A percentile compares a stretch with the other conserved stretches of the same genome.
Evolutionary conservation across 2,888 invertebrate genomes (phyloP).

Genomic region (Trachelus stipa): DNA sequence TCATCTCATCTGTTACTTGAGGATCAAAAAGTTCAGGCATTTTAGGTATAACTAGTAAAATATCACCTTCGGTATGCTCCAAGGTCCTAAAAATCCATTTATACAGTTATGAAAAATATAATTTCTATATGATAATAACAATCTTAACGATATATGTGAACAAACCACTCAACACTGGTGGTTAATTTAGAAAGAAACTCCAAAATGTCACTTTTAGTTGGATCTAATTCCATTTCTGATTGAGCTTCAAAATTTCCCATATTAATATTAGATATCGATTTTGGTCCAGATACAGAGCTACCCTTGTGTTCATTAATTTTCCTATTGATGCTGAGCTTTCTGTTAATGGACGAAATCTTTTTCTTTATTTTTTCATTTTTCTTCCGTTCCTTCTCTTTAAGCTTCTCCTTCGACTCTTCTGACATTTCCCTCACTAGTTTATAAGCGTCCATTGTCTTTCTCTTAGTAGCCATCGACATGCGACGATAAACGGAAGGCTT

Average conservation of each 20-base stretch:
- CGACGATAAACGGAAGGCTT: constrained; percentile 73
- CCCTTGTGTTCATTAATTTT: not conserved
- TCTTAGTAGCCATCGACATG: constrained; percentile 66
- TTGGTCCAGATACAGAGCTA: constrained; percentile 40
- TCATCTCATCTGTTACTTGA: constrained; percentile 59
- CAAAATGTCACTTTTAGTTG: constrained; percentile 49
- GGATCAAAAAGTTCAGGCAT: constrained; percentile 69
- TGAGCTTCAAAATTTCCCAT: not conserved
- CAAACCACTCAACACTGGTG: constrained; percentile 53
- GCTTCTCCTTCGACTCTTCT: not conserved
- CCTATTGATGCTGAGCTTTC: constrained; percentile 20
- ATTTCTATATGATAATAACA: constrained; percentile 13
- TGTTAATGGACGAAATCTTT: constrained; percentile 45
- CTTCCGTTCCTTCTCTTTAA: constrained; percentile 68
- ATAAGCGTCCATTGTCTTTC: constrained; percentile 46
- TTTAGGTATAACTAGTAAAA: constrained; percentile 74
- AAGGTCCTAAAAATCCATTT: constrained; percentile 70
- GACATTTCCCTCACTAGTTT: not conserved
- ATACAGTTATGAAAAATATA: constrained; percentile 17
- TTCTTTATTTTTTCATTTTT: constrained; percentile 57
- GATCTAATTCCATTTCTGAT: constrained; percentile 29
- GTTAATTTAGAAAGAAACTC: constrained; percentile 51
- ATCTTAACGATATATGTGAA: constrained; percentile 2
- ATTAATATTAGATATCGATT: constrained; percentile 8
- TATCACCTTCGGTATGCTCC: constrained; percentile 82